phyloP scores from a whole-genome alignment of 2,888 invertebrate genomes.

The Anodontia alba region DNA sequence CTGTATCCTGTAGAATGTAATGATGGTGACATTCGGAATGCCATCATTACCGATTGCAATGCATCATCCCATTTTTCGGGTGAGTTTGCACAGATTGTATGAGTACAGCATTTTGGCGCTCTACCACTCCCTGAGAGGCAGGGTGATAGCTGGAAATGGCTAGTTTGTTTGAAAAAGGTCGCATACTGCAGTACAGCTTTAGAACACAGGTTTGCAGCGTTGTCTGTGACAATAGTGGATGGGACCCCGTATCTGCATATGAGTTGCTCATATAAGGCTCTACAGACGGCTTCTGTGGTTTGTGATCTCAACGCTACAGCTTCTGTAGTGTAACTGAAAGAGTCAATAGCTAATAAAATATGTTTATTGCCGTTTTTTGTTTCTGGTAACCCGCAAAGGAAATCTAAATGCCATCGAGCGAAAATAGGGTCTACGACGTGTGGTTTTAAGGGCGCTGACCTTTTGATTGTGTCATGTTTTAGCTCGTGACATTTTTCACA shows the following conservation, averaged over 20 bases:
- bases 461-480: not conserved
- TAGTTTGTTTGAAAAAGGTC: not conserved
- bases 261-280: slow-evolving; percentile 8
- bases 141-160: slow-evolving; percentile 4
- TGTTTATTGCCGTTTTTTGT: slow-evolving; percentile 9
- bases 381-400: not conserved
- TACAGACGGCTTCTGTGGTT: not conserved
- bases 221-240: not conserved
- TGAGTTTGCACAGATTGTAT: not conserved
- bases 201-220: not conserved
- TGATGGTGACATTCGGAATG: slow-evolving; percentile 25
- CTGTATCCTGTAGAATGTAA: slow-evolving; percentile 17
- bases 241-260: slow-evolving; percentile 14
- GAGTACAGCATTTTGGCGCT: no score
- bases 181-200: not conserved
- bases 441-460: slow-evolving; percentile 5
- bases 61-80: slow-evolving; percentile 19
- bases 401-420: not conserved
- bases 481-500: slow-evolving; percentile 17
- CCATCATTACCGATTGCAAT: slow-evolving; percentile 26
- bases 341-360: slow-evolving; percentile 6
- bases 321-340: slow-evolving; percentile 14
- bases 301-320: slow-evolving; percentile 26
- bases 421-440: not conserved
- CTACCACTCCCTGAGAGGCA: not conserved